phyloP scores from a whole-genome alignment of 2,113 vertebrate species.

The Silurus meridionalis region DNA sequence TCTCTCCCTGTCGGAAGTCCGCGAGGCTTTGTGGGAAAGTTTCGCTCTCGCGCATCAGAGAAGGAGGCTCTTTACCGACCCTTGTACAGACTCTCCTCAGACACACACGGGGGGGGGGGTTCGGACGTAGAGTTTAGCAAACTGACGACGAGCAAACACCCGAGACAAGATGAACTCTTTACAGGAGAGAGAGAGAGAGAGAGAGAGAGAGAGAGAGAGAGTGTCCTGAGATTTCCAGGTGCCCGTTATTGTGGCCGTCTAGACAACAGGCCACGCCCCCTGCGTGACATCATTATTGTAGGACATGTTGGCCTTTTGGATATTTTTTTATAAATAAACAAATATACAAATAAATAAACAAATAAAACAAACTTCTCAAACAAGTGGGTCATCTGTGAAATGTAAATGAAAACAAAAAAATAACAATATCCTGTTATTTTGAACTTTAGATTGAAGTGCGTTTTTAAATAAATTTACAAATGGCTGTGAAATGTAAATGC shows the following conservation, averaged over 20 bases:
- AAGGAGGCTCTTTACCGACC: too few species aligned
- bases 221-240: not conserved
- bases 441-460: too few species aligned
- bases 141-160: not conserved
- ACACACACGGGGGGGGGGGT: not conserved
- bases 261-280: not conserved
- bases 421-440: too few species aligned
- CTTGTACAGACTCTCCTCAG: not conserved
- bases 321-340: too few species aligned
- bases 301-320: not conserved
- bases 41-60: slow-evolving; percentile 8
- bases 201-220: too few species aligned
- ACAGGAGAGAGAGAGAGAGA: too few species aligned
- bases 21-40: slow-evolving; percentile 1
- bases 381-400: too few species aligned
- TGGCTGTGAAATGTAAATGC: too few species aligned
- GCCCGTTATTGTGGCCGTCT: not conserved
- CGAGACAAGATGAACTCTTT: not conserved
- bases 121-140: not conserved
- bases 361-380: too few species aligned
- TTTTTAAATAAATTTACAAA: too few species aligned
- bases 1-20: not conserved
- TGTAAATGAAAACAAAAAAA: too few species aligned
- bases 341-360: too few species aligned
- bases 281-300: not conserved